These are phyloP conservation scores for Himalopsyche tibetana DNA, from an alignment of 2,888 invertebrate species.

Conservation along the genomic window DNA sequence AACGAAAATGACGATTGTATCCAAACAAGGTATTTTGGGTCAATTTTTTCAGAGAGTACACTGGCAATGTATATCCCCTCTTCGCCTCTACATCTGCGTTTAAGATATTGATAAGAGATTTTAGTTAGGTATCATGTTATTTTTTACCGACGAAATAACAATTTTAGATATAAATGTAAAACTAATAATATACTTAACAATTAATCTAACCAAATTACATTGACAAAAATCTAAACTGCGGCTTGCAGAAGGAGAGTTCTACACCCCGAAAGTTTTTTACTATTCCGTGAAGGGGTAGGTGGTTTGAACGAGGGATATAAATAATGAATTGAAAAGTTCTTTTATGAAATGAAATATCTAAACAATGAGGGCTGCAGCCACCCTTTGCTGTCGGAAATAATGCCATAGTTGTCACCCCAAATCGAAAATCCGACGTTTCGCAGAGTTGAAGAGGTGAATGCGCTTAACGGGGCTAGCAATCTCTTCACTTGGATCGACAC, in stretches of 20 bases:
- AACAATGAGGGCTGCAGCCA: conserved; percentile 63
- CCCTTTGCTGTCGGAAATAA: conserved; percentile 63
- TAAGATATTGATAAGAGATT: no score
- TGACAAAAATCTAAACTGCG: conserved; percentile 8
- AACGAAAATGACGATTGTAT: no score
- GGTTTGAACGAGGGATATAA: conserved; percentile 64
- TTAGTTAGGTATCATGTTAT: no score
- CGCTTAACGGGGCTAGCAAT: conserved; percentile 57
- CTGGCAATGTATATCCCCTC: no score
- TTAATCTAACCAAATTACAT: no score
- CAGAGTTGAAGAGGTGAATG: conserved; percentile 54
- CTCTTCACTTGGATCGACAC: conserved; percentile 52
- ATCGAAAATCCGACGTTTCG: conserved; percentile 57
- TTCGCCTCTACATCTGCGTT: no score
- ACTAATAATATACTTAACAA: no score
- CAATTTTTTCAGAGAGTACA: no score
- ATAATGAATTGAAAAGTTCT: conserved; percentile 65
- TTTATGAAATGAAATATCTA: conserved; percentile 60
- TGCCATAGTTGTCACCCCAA: conserved; percentile 65
- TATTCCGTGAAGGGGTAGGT: conserved; percentile 64
- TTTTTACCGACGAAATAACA: no score
- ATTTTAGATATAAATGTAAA: no score
- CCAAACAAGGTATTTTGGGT: no score
- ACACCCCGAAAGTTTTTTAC: conserved; percentile 58
- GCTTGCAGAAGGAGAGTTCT: conserved; percentile 32